These are phyloP conservation scores for Tympanuchus pallidicinctus DNA, from an alignment of 2,113 vertebrate genomes.

Conservation along the genomic window DNA sequence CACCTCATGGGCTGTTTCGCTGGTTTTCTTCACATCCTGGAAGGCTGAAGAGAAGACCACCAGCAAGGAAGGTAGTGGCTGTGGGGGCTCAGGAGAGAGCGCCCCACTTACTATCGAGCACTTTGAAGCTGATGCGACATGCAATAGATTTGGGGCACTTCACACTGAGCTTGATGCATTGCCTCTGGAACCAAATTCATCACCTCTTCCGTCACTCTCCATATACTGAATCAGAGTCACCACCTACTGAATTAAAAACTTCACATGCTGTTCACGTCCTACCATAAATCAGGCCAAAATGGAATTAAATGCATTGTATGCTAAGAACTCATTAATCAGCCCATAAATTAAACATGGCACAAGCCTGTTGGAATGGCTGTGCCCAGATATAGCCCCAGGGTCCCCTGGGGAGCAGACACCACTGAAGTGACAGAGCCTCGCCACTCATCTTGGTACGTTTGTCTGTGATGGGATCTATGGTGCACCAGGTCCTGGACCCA, in stretches of 20 bases:
- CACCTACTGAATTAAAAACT: constrained; percentile 75
- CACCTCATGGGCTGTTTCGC: not conserved
- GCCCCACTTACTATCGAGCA: not conserved
- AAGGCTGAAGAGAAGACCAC: not conserved
- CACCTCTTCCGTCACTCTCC: constrained; percentile 41
- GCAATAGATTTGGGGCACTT: constrained; percentile 37
- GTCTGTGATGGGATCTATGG: not conserved
- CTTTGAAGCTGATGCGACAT: not conserved
- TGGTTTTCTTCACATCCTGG: not conserved
- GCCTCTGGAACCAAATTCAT: constrained; percentile 65
- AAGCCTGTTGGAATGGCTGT: constrained; percentile 24
- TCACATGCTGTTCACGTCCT: constrained; percentile 59
- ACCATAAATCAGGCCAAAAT: constrained; percentile 72
- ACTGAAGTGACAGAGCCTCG: not conserved
- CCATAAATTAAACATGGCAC: constrained; percentile 64
- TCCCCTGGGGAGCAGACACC: not conserved
- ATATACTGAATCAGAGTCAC: constrained; percentile 62
- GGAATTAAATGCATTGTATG: constrained; percentile 70
- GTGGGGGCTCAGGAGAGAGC: not conserved
- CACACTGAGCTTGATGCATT: constrained; percentile 61
- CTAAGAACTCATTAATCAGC: constrained; percentile 63
- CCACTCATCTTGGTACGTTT: not conserved
- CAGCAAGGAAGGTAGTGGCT: not conserved
- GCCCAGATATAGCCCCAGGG: not conserved
- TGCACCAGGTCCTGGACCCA: not conserved